phyloP scores from a whole-genome alignment of 2,888 invertebrate species.

The Metallyticus violacea region DNA sequence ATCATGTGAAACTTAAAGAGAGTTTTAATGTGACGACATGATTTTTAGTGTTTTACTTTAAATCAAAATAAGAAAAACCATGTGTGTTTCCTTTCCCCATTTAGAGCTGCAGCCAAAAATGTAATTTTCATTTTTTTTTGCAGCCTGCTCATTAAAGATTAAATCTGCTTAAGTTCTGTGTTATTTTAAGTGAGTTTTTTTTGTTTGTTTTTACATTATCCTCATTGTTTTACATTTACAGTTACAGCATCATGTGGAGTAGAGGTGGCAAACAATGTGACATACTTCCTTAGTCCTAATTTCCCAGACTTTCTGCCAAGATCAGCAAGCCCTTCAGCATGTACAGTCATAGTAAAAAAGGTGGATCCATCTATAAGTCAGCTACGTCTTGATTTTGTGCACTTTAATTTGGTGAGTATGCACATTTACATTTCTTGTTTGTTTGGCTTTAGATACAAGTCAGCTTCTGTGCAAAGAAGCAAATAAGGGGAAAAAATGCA shows the following conservation, averaged over 20 bases:
- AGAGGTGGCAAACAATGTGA: slow-evolving; percentile 71
- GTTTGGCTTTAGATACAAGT: not conserved
- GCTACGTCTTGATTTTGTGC: slow-evolving; percentile 76
- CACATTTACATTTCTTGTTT: not conserved
- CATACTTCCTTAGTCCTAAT: slow-evolving; percentile 77
- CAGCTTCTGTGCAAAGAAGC: too few species aligned
- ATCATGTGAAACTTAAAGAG: too few species aligned
- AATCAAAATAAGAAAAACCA: too few species aligned
- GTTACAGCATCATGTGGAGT: slow-evolving; percentile 73
- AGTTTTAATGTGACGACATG: too few species aligned
- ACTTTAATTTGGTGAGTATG: slow-evolving; percentile 71
- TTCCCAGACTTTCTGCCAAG: slow-evolving; percentile 71
- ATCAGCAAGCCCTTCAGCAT: slow-evolving; percentile 55
- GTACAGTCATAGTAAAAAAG: slow-evolving; percentile 70
- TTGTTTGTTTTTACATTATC: not conserved
- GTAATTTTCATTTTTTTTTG: too few species aligned
- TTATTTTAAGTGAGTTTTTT: not conserved
- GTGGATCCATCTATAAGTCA: slow-evolving; percentile 78
- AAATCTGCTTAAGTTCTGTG: not conserved
- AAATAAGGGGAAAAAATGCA: too few species aligned
- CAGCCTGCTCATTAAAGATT: not conserved
- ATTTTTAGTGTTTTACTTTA: too few species aligned
- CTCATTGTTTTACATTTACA: slow-evolving; percentile 42
- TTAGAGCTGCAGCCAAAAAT: too few species aligned
- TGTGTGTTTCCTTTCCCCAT: too few species aligned